Evolutionary conservation across 2,888 invertebrate species (phyloP).

Genomic region (Euplexia lucipara): DNA sequence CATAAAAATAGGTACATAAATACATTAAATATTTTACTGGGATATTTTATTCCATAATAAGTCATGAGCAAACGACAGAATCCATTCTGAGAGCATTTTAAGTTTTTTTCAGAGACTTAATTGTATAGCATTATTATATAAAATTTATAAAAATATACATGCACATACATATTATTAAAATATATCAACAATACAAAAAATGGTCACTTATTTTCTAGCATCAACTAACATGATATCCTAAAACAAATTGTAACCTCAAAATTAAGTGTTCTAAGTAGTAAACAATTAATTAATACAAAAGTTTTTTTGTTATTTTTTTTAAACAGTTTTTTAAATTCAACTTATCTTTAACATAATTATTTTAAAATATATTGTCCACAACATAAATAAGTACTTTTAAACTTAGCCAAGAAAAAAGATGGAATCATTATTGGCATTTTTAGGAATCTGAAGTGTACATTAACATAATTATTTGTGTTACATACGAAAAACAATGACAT

Average conservation of each 20-base stretch:
- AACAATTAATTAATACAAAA: conserved; percentile 15
- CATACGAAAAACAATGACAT: conserved; percentile 13
- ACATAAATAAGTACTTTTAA: conserved; percentile 16
- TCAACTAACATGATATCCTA: conserved; percentile 49
- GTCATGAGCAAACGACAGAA: background rate
- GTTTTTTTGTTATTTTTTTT: conserved; percentile 20
- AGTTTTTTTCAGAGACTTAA: background rate
- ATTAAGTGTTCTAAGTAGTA: conserved; percentile 51
- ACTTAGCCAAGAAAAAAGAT: too few relatives aligned
- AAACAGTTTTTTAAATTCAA: conserved; percentile 20
- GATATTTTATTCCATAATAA: conserved; percentile 1
- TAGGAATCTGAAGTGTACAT: conserved; percentile 10
- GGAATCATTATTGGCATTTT: background rate
- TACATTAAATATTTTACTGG: conserved; percentile 20
- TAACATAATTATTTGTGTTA: conserved; percentile 13
- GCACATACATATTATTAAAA: background rate
- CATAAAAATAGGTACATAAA: background rate
- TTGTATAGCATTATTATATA: background rate
- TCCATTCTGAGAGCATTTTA: conserved; percentile 2
- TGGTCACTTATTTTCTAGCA: conserved; percentile 43
- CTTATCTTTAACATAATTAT: conserved; percentile 20
- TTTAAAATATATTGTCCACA: conserved; percentile 12
- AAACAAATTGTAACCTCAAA: conserved; percentile 33
- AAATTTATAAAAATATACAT: conserved; percentile 9
- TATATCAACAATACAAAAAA: conserved; percentile 8